Evolutionary conservation across 2,888 invertebrate genomes (phyloP).

Genomic region (Ormyrus nitidulus): DNA sequence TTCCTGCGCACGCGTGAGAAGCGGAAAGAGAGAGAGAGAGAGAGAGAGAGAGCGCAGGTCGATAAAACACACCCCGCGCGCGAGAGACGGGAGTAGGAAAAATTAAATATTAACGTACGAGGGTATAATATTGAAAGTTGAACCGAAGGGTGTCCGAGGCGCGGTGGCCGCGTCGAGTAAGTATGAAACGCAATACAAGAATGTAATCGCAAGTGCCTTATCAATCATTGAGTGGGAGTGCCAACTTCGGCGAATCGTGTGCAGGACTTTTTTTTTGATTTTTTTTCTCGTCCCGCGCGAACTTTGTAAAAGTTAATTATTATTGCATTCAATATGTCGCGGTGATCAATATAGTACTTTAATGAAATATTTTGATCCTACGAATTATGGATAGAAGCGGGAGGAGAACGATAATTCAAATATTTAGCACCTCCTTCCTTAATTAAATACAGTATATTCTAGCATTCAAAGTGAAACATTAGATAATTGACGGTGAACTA

Average conservation of each 20-base stretch:
- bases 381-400: too few relatives aligned
- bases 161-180: background rate
- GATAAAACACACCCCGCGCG: conserved; percentile 34
- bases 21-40: conserved; percentile 30
- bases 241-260: background rate
- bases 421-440: too few relatives aligned
- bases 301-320: too few relatives aligned
- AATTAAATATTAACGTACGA: conserved; percentile 41
- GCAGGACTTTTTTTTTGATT: background rate
- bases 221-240: conserved; percentile 9
- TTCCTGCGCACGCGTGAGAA: conserved; percentile 27
- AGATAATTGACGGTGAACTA: too few relatives aligned
- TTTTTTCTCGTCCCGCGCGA: background rate
- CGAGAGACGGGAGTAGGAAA: conserved; percentile 25
- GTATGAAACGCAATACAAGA: conserved; percentile 4
- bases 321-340: too few relatives aligned
- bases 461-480: too few relatives aligned
- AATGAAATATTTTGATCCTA: too few relatives aligned
- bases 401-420: too few relatives aligned
- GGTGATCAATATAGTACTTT: too few relatives aligned
- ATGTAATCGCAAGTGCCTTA: background rate
- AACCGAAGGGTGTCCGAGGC: conserved; percentile 18
- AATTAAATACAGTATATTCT: too few relatives aligned
- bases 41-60: conserved; percentile 29
- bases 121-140: conserved; percentile 30